Evolutionary conservation across 2,113 vertebrate genomes (phyloP).

Genomic region (Amia ocellicauda): DNA sequence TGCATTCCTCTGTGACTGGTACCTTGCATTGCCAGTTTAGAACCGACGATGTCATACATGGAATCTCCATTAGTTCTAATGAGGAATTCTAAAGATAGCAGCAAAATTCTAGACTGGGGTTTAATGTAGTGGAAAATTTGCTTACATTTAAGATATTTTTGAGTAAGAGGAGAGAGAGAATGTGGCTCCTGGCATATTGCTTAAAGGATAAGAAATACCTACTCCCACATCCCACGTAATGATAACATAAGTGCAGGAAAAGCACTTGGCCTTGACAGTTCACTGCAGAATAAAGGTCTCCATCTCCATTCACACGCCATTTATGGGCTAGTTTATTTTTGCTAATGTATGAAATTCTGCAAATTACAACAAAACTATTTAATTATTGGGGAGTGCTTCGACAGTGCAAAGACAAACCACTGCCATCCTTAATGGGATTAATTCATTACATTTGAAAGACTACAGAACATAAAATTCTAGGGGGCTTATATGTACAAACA

Average conservation of each 20-base stretch:
- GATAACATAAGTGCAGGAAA: conserved; percentile 24
- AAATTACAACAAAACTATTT: no score
- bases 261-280: conserved; percentile 24
- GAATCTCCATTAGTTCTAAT: conserved; percentile 15
- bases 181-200: background rate
- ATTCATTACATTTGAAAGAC: no score
- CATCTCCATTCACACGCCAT: background rate
- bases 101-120: background rate
- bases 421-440: no score
- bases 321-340: no score
- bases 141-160: conserved; percentile 1
- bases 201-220: background rate
- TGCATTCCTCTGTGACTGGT: no score
- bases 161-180: background rate
- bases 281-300: background rate
- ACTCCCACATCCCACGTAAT: background rate
- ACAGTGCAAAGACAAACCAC: no score
- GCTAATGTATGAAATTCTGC: no score
- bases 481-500: no score
- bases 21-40: no score
- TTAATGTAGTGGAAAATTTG: conserved; percentile 13
- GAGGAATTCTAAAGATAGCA: background rate
- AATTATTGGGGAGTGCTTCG: no score
- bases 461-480: no score
- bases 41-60: conserved; percentile 1